Evolutionary conservation across 2,797 vertebrate species (phyloP).

Genomic region (Platyrinchus mystaceus): DNA sequence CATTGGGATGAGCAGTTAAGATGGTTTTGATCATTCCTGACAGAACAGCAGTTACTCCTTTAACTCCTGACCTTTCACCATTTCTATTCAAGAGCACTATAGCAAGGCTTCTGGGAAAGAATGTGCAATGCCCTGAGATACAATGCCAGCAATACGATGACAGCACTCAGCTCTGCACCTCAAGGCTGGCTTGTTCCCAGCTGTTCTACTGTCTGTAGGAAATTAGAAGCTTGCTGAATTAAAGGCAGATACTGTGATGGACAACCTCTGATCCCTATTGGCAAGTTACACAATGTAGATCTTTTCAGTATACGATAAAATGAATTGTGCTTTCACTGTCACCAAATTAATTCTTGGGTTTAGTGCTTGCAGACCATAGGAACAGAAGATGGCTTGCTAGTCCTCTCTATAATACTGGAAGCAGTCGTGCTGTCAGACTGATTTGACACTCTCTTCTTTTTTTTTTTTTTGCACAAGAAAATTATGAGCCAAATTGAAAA

Average conservation of each 20-base stretch:
- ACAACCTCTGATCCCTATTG: constrained; percentile 39
- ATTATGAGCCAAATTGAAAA: background rate
- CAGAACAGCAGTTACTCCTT: background rate
- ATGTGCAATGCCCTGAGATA: background rate
- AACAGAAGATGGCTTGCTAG: background rate
- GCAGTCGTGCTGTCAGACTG: background rate
- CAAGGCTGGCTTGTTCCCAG: constrained; percentile 44
- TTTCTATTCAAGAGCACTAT: constrained; percentile 28
- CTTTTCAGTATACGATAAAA: constrained; percentile 36
- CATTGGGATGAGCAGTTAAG: background rate
- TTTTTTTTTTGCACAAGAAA: background rate
- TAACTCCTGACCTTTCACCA: constrained; percentile 15
- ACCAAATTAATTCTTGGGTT: constrained; percentile 23
- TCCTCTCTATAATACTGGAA: background rate
- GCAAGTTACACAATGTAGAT: background rate
- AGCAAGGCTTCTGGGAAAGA: constrained; percentile 29
- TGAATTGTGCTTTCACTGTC: background rate
- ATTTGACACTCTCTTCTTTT: background rate
- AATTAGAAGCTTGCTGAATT: constrained; percentile 28
- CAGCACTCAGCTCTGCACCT: background rate
- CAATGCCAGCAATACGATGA: background rate
- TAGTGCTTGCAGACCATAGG: background rate
- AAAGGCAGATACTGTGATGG: constrained; percentile 51
- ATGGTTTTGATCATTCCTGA: background rate
- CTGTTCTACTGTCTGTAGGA: constrained; percentile 9